Base-by-base conservation (phyloP, 2,797 vertebrate genomes). In the Ctenopoma multispine region DNA sequence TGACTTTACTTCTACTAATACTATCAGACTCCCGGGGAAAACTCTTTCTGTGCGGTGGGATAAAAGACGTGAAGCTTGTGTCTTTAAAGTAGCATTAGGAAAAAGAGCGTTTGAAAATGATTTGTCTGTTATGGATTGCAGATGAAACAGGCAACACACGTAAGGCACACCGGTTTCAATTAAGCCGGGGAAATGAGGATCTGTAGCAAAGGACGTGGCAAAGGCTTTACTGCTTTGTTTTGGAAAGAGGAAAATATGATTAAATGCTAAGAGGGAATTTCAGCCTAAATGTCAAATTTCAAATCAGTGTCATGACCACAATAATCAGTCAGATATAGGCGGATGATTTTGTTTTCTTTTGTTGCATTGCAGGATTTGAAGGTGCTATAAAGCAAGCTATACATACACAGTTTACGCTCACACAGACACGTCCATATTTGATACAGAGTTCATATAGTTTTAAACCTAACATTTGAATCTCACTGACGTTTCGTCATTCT, bases 1-100 rank as follows among this genome's bases (percentile, higher is more conserved):
- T 79, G 82, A 80, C 69, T 87, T 84, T 65, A 75, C 73, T 81
- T 74, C 63, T 38, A 46, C 74, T 83, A 77, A 83, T 62, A 60
- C 63, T 50, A 79, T 75, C 81, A 72, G 61, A 69, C 69, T 74
- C 75, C 23, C 23, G 8, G 62, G 53, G 44, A 61, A 69, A 75
- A 63, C 38, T 70, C 38, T 46, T 31, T 79, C 63, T 68, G 20
- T 71, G 76, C 46, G 74, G n/a, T 11, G 29, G 78, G 60, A 72
- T 83, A 57, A 81, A 77, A 72, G 55, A 57, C 44, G 43, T 4
- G 9, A 57, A 62, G 69, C 66, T 50, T 46, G 40, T 11, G n/a
- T 53, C 65, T 76, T 69, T 61, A 70, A 84, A 87, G 84, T 80
- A 75, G 77, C 77, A 85, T 50, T 2, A 67, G 76, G 71, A 40